These are phyloP conservation scores for Scartelaos histophorus DNA, from an alignment of 2,113 vertebrate genomes.

Conservation along the genomic window DNA sequence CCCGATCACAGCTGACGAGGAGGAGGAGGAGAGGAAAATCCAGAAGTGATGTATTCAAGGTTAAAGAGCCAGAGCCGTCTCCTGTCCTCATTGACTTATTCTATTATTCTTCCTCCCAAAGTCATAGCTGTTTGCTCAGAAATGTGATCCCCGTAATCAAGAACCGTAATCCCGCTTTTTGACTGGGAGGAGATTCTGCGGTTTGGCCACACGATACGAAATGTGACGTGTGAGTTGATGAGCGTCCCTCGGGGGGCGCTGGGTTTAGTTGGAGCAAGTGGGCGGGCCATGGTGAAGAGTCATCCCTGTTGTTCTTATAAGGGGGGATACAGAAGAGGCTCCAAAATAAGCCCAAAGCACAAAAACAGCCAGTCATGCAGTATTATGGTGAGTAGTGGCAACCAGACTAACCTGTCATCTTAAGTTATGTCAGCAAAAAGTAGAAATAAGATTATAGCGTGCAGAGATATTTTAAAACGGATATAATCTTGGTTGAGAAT, in stretches of 20 bases:
- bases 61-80: conserved; percentile 66
- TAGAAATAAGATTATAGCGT: conserved; percentile 19
- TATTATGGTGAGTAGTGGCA: conserved; percentile 54
- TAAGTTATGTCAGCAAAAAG: conserved; percentile 28
- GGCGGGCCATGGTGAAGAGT: conserved; percentile 42
- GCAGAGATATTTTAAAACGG: conserved; percentile 29
- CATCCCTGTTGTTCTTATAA: conserved; percentile 25
- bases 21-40: conserved; percentile 47
- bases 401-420: conserved; percentile 25
- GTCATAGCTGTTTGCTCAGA: conserved; percentile 24
- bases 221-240: conserved; percentile 63
- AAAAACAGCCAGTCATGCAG: conserved; percentile 53
- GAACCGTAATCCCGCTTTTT: conserved; percentile 46
- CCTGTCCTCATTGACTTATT: conserved; percentile 56
- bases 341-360: conserved; percentile 48
- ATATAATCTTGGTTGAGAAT: background rate
- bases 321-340: conserved; percentile 28
- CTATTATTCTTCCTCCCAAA: conserved; percentile 57
- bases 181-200: conserved; percentile 22
- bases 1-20: conserved; percentile 34
- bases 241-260: conserved; percentile 35
- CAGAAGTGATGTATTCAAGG: conserved; percentile 71
- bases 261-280: conserved; percentile 42
- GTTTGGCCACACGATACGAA: conserved; percentile 48
- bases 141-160: conserved; percentile 61